Conservation (phyloP, 2,113 vertebrate genomes). For the Cyphomyrus plagiostoma region DNA sequence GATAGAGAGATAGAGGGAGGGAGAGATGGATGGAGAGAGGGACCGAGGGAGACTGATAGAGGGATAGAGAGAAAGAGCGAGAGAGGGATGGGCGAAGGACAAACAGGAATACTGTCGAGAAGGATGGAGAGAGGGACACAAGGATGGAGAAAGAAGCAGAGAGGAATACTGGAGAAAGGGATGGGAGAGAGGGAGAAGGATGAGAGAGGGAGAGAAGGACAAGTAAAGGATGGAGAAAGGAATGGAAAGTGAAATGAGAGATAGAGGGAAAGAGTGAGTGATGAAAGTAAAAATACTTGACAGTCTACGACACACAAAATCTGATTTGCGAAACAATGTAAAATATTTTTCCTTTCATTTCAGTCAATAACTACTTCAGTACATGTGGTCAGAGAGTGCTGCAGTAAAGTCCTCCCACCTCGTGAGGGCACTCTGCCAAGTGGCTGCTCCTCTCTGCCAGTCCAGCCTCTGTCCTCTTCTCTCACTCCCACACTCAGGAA, state of each 20-base stretch:
- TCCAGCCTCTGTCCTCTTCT: slow-evolving; percentile 56
- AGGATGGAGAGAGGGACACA: neutral
- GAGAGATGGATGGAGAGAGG: neutral
- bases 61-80: too few species aligned
- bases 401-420: slow-evolving; percentile 45
- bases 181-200: neutral
- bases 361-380: neutral
- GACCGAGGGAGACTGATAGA: too few species aligned
- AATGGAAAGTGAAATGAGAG: neutral
- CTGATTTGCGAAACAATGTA: neutral
- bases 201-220: neutral
- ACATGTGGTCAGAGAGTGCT: neutral
- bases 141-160: neutral
- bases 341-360: neutral
- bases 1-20: neutral
- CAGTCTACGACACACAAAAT: neutral
- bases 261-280: neutral
- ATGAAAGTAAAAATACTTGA: neutral
- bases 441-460: slow-evolving; percentile 55
- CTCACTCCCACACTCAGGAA: slow-evolving; percentile 59
- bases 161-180: neutral
- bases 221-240: neutral
- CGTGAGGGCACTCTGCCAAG: slow-evolving; percentile 66
- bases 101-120: neutral
- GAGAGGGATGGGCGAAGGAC: neutral